phyloP scores from a whole-genome alignment of 2,888 invertebrate genomes.

The Hyalella azteca region DNA sequence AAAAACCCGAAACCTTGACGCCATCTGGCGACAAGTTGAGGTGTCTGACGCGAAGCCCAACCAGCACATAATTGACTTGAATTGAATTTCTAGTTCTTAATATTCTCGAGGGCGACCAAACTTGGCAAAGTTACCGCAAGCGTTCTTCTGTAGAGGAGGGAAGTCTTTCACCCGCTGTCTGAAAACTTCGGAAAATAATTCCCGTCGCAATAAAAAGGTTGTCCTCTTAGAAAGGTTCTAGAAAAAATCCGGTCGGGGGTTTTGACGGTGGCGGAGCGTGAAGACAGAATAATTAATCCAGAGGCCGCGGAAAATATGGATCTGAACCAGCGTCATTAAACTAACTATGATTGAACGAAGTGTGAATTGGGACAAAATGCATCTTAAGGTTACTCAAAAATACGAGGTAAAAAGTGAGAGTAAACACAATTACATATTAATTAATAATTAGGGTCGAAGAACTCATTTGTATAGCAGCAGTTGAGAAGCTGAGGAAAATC shows the following conservation, averaged over 20 bases:
- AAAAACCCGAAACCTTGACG: no score
- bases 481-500: no score
- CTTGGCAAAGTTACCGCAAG: constrained; percentile 31
- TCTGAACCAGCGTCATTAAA: no score
- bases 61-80: constrained; percentile 28
- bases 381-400: no score
- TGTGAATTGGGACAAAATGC: no score
- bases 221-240: not conserved
- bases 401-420: no score
- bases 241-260: not conserved
- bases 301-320: no score
- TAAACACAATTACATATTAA: no score
- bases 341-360: no score
- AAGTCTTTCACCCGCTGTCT: constrained; percentile 16
- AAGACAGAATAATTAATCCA: no score
- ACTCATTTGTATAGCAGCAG: no score
- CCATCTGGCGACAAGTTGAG: not conserved
- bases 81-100: constrained; percentile 30
- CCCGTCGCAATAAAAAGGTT: constrained; percentile 19
- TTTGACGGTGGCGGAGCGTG: not conserved
- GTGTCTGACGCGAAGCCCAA: constrained; percentile 23
- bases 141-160: not conserved
- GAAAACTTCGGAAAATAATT: constrained; percentile 10
- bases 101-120: constrained; percentile 25
- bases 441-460: no score